These are phyloP conservation scores for Platycercus adscitus DNA, from an alignment of 2,113 vertebrate genomes.

Conservation along the genomic window DNA sequence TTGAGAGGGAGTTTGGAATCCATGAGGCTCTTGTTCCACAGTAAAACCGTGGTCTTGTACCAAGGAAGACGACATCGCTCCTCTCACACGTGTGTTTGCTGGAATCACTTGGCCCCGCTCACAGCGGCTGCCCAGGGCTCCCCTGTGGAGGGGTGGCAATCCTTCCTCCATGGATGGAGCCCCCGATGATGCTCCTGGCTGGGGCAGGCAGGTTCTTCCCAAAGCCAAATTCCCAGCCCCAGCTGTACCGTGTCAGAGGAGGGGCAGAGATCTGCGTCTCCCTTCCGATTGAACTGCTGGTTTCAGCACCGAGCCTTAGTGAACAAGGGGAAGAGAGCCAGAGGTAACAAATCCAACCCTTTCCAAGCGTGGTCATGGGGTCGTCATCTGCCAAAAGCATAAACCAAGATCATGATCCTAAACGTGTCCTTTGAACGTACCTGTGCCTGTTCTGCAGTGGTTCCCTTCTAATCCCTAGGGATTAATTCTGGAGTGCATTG, in stretches of 20 bases:
- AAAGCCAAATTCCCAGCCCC: not conserved
- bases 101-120: not conserved
- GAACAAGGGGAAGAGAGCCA: not conserved
- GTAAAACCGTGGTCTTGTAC: not conserved
- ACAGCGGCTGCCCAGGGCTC: not conserved
- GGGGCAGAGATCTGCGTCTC: not conserved
- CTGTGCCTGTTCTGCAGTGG: not conserved
- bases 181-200: not conserved
- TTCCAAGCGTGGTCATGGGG: not conserved
- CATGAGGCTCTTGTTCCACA: not conserved
- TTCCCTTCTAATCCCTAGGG: slow-evolving; percentile 32
- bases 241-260: not conserved
- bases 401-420: not conserved
- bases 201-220: not conserved
- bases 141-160: accelerated
- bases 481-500: slow-evolving; percentile 12
- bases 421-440: slow-evolving; percentile 8
- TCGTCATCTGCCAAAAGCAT: not conserved
- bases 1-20: not conserved
- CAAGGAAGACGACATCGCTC: not conserved
- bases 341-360: not conserved
- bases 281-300: not conserved
- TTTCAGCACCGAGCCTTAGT: not conserved
- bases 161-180: not conserved
- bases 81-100: accelerated